phyloP scores from a whole-genome alignment of 2,888 invertebrate genomes.

The Leucozona laternaria region DNA sequence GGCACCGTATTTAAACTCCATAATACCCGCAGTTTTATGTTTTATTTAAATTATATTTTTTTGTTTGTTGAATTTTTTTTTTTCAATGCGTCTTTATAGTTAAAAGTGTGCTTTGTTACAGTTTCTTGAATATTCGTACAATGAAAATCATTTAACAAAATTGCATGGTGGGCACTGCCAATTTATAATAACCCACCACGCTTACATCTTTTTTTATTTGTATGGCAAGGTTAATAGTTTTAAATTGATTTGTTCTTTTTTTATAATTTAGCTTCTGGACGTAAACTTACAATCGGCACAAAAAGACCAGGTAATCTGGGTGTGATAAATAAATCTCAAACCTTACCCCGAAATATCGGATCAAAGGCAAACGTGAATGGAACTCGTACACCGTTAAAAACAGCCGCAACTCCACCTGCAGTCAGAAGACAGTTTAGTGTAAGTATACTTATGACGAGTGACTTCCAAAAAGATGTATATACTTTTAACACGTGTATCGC shows the following conservation, averaged over 20 bases:
- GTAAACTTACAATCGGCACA: slow-evolving; percentile 90
- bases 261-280: slow-evolving; percentile 88
- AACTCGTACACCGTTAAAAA: slow-evolving; percentile 86
- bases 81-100: slow-evolving; percentile 37
- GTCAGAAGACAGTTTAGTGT: slow-evolving; percentile 92
- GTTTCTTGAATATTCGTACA: slow-evolving; percentile 10
- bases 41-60: slow-evolving; percentile 20
- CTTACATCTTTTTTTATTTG: background rate
- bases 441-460: slow-evolving; percentile 71
- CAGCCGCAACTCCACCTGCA: slow-evolving; percentile 93
- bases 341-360: slow-evolving; percentile 93
- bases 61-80: slow-evolving; percentile 20
- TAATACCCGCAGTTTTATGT: background rate
- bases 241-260: background rate
- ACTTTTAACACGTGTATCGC: no score
- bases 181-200: slow-evolving; percentile 41
- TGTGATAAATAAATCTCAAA: slow-evolving; percentile 92
- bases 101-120: slow-evolving; percentile 38
- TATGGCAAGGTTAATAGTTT: background rate
- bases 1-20: slow-evolving; percentile 43
- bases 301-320: slow-evolving; percentile 88
- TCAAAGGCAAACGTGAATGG: slow-evolving; percentile 83
- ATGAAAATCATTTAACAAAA: background rate
- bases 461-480: no score
- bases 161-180: slow-evolving; percentile 52